Evolutionary conservation across 2,888 invertebrate species (phyloP), one percentile per base, ranked within the genome.

Genomic region (Serrognathus titanus): DNA sequence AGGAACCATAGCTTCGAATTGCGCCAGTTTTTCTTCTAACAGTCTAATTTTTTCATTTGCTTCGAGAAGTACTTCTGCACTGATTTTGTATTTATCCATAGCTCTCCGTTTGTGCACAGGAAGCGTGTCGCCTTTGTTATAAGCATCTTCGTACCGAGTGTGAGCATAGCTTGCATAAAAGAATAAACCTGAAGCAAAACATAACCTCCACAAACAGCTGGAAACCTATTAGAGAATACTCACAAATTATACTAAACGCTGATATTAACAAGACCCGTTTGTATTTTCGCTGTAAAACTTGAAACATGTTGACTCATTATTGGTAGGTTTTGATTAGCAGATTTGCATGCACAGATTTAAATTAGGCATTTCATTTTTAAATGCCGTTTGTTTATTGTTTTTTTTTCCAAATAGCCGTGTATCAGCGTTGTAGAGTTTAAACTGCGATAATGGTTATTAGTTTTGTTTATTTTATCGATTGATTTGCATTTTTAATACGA

Each of bases 1-100:
- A 1, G 90, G 89, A 46, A 90, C 83, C 69, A 86, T 82, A 2
- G 84, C 82, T 73, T 92, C 92, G 47, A 93, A 75, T 51, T 85
- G 80, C 50, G 83, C 82, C 39, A 93, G 80, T 78, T 89, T 90
- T 61, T 85, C 84, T 74, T 91, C 90, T 51, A 93, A 73, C 52
- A 84, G 83, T 39, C 81, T 80, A 60, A 92, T 83, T 66, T 84
- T 83, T 35, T 77, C 77, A 62, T 83, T 83, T 0, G 89, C 88
- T 65, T 87, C 85, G 59, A 81, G 77, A 13, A 90, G 70, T 65
- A 52, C 39, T 16, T 35, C 51, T 12, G 12, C 38, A 16, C 9
- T 43, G 9, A 43, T 9, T 13, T 43, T 20, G n/a, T 11, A 16
- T 3, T 6, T 9, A 7, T 11, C 12, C 16, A 13, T 10, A 3